A percentile compares a stretch with the other conserved stretches of the same genome.
phyloP scores from a whole-genome alignment of 2,797 vertebrate genomes.

The Uromys caudimaculatus region DNA sequence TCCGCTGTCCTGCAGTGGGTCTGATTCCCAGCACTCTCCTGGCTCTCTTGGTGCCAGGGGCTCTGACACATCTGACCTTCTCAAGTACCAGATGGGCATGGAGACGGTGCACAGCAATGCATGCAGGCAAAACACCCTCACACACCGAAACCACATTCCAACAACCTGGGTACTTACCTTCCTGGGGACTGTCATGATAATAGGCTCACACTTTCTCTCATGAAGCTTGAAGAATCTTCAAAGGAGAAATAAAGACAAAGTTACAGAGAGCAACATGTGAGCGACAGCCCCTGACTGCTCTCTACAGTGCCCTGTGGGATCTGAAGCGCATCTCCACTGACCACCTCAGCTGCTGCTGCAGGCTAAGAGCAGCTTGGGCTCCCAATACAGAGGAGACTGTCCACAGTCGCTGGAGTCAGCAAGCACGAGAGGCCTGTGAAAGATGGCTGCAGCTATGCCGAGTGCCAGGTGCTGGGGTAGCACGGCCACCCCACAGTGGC shows the following conservation, averaged over 20 bases:
- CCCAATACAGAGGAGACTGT: background rate
- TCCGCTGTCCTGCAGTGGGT: background rate
- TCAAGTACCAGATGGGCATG: background rate
- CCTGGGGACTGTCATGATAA: conserved; percentile 99
- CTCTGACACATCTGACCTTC: too few relatives aligned
- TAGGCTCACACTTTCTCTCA: conserved; percentile 98
- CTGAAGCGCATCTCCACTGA: fast-evolving
- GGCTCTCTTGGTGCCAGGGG: background rate
- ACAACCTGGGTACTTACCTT: conserved; percentile 90
- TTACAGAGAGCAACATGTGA: background rate
- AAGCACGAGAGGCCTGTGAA: background rate
- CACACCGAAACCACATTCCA: background rate
- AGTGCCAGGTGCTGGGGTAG: background rate
- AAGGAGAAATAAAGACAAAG: conserved; percentile 31
- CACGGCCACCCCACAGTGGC: fast-evolving
- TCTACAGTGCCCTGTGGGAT: fast-evolving
- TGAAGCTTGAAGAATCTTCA: conserved; percentile 98
- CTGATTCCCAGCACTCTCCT: background rate
- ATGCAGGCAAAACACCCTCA: background rate
- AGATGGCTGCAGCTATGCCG: background rate
- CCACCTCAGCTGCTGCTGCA: background rate
- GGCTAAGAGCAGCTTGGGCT: fast-evolving
- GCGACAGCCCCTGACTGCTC: background rate
- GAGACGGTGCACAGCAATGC: too few relatives aligned
- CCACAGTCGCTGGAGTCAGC: background rate